A percentile compares a stretch with the other conserved stretches of the same genome.
phyloP scores from a whole-genome alignment of 2,113 vertebrate genomes.

The Megaleporinus macrocephalus region DNA sequence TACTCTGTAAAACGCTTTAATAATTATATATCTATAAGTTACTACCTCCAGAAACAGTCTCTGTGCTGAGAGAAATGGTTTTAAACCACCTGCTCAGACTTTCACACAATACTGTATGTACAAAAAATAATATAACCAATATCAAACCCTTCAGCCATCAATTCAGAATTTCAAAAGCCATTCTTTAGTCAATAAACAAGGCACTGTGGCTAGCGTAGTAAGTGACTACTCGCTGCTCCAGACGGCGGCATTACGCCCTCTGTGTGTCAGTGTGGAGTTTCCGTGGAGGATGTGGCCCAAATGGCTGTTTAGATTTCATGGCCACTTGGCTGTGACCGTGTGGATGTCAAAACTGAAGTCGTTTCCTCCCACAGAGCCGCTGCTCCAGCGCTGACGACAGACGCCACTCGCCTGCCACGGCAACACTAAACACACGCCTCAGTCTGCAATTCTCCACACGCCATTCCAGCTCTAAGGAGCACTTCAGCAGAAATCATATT shows the following conservation, averaged over 20 bases:
- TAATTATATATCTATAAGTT: too few species aligned
- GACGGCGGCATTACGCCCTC: not conserved
- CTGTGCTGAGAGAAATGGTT: too few species aligned
- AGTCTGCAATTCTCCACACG: not conserved
- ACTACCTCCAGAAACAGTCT: too few species aligned
- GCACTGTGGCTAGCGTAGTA: not conserved
- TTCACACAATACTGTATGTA: too few species aligned
- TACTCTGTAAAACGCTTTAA: too few species aligned
- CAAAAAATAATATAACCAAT: too few species aligned
- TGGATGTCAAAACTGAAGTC: slow-evolving; percentile 34
- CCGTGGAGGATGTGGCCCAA: slow-evolving; percentile 33
- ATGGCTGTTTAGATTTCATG: slow-evolving; percentile 47
- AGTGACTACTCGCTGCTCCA: slow-evolving; percentile 4
- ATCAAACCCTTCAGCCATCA: not conserved
- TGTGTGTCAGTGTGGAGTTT: slow-evolving; percentile 38
- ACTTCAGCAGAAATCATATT: too few species aligned
- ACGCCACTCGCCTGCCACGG: slow-evolving; percentile 8
- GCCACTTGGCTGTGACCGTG: slow-evolving; percentile 49
- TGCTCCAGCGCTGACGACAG: slow-evolving; percentile 6
- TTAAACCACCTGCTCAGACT: too few species aligned
- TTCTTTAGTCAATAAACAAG: slow-evolving; percentile 21
- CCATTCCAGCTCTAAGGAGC: too few species aligned
- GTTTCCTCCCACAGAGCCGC: slow-evolving; percentile 34
- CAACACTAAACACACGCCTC: not conserved
- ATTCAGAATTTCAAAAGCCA: not conserved